Base-by-base conservation (phyloP, 2,113 vertebrate species). In the Psephotus haematonotus region DNA sequence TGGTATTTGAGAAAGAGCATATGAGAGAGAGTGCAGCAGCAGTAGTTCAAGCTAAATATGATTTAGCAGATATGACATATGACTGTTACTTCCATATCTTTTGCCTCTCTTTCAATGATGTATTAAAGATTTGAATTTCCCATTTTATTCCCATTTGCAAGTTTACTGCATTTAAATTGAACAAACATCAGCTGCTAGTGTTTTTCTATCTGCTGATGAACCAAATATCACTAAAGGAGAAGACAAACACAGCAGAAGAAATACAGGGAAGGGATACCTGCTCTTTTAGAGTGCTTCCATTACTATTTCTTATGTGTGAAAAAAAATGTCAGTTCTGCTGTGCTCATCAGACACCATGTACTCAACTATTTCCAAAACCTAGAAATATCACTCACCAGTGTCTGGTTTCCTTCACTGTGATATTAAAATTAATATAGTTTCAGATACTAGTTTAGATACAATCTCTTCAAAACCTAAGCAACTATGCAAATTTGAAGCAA, bases 1-100 rank as follows among this genome's bases (percentile, higher is more conserved):
- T 63, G 87, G 31, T 69, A 46, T 92, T 91, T 86, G 55, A 95
- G 55, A 49, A 67, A 81, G 69, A 63, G 55, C 49, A 47, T 91
- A 8, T 35, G 62, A 47, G 31, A 35, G 35, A 62, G 37, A 55
- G 9, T 11, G 41, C 20, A 24, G 27, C 6, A 6, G 33, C 16
- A 47, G 20, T 12, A 28, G 5, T 22, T 70, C 2, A 2, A 10
- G 13, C 11, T 67, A 59, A 82, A 35, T 65, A 28, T 12, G 13
- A 59, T 91, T 86, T 59, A 64, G 41, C 7, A 81, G 31, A 47
- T 28, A 52, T 0, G 65, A 71, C n/a, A 28, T 12, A 39, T 11
- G 70, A 31, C 24, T 39, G 7, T 35, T 81, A 11, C 55, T 86
- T 59, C 50, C 12, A 5, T 46, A 35, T 20, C 20, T 17, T 93